Evolutionary conservation across 2,888 invertebrate genomes (phyloP).

Genomic region (Nomada lathburiana): DNA sequence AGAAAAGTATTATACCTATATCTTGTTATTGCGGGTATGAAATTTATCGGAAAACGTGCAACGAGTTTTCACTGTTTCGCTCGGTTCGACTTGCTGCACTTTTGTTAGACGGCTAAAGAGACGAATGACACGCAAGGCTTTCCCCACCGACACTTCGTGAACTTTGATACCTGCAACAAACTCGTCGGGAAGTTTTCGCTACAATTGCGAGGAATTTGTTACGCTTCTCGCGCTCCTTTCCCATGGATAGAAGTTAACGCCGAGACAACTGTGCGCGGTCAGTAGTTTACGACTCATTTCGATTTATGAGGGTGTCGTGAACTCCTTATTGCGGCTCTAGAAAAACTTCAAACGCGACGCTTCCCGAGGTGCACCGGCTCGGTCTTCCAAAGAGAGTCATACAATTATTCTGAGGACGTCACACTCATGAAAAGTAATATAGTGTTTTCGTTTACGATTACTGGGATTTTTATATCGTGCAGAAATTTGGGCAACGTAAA

Average conservation of each 20-base stretch:
- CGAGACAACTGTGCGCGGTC: conserved; percentile 33
- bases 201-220: conserved; percentile 49
- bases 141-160: conserved; percentile 42
- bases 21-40: not conserved
- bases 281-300: conserved; percentile 41
- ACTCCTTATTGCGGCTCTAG: conserved; percentile 20
- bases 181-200: conserved; percentile 42
- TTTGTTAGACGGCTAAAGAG: conserved; percentile 22
- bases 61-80: conserved; percentile 10
- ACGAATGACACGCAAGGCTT: conserved; percentile 50
- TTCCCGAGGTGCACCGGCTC: not conserved
- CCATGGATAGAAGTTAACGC: conserved; percentile 29
- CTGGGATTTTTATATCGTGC: too few species aligned
- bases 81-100: not conserved
- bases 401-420: conserved; percentile 1
- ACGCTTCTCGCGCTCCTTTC: conserved; percentile 23
- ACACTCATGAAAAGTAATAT: not conserved
- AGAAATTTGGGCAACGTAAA: too few species aligned
- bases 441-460: too few species aligned
- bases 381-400: not conserved
- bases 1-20: not conserved
- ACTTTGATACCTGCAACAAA: conserved; percentile 46
- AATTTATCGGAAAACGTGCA: conserved; percentile 3
- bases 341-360: conserved; percentile 20
- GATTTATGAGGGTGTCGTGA: conserved; percentile 26